Conservation (phyloP, 2,888 invertebrate genomes). For the Hydrotaea diabolus region DNA sequence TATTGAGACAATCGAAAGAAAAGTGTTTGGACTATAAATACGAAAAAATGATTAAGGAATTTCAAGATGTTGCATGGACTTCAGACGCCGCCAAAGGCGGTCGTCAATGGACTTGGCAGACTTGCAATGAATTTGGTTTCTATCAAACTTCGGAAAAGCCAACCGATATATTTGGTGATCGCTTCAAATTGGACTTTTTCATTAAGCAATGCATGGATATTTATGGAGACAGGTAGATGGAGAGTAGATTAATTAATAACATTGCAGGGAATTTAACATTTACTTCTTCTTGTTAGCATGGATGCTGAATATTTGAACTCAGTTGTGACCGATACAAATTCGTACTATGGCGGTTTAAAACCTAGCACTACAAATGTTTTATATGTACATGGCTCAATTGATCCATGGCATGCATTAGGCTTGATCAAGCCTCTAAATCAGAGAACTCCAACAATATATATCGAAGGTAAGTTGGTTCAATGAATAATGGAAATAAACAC, state of each 20-base stretch:
- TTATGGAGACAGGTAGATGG: conserved; percentile 86
- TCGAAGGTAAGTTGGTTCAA: conserved; percentile 83
- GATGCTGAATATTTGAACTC: conserved; percentile 83
- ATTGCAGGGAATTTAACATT: not conserved
- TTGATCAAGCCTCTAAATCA: conserved; percentile 83
- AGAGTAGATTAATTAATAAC: not conserved
- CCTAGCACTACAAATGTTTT: conserved; percentile 88
- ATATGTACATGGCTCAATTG: conserved; percentile 93
- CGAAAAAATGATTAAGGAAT: conserved; percentile 86
- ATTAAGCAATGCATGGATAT: conserved; percentile 91
- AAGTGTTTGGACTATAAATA: conserved; percentile 93
- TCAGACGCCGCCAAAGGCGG: conserved; percentile 85
- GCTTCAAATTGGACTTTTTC: conserved; percentile 89
- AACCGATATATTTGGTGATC: conserved; percentile 86
- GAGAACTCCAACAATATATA: conserved; percentile 86
- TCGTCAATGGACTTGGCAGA: conserved; percentile 96
- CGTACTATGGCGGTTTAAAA: conserved; percentile 88
- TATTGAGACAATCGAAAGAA: conserved; percentile 85
- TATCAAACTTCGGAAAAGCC: conserved; percentile 90
- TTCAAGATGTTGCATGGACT: conserved; percentile 86
- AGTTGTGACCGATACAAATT: conserved; percentile 88
- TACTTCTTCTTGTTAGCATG: conserved; percentile 81
- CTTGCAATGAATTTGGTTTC: conserved; percentile 97
- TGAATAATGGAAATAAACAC: too few relatives aligned
- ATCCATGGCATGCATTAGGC: conserved; percentile 93